Evolutionary conservation across 1,140 invertebrate genomes (phyloP).

Genomic region (Caenorhabditis latens): DNA sequence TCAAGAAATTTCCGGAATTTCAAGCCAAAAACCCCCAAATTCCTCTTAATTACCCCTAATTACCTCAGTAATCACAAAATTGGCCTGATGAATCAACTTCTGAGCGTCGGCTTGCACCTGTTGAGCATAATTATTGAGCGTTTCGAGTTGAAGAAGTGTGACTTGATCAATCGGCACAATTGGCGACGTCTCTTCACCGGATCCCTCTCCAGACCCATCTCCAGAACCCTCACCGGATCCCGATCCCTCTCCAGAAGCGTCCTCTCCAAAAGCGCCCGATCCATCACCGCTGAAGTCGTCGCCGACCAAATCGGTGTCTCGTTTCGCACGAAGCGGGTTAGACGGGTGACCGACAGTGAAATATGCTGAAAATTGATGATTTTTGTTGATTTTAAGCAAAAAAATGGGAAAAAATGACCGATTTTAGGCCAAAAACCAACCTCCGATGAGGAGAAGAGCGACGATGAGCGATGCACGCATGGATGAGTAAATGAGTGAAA

Average conservation of each 20-base stretch:
- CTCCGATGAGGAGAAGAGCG: slow-evolving; percentile 41
- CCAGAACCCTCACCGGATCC: slow-evolving; percentile 5
- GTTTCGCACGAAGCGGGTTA: slow-evolving; percentile 12
- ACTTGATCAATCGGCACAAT: background rate
- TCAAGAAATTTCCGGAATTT: background rate
- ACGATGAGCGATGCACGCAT: slow-evolving; percentile 8
- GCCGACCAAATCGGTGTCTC: background rate
- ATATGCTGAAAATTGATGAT: background rate
- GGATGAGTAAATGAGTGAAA: background rate
- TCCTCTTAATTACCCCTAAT: too few species aligned
- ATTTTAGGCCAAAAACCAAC: background rate
- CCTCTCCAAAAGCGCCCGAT: background rate
- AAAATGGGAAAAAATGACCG: background rate
- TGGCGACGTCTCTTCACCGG: slow-evolving; percentile 8
- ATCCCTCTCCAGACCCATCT: background rate
- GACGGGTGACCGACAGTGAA: background rate
- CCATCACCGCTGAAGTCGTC: background rate
- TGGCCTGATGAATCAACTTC: slow-evolving; percentile 41
- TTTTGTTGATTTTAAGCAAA: background rate
- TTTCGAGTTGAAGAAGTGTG: slow-evolving; percentile 1
- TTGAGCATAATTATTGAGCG: slow-evolving; percentile 15
- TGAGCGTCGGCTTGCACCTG: slow-evolving; percentile 30
- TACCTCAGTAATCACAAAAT: slow-evolving; percentile 44
- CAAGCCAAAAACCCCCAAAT: too few species aligned
- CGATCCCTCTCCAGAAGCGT: slow-evolving; percentile 1